Base-by-base conservation (phyloP, 2,113 vertebrate genomes). In the Zingel zingel region DNA sequence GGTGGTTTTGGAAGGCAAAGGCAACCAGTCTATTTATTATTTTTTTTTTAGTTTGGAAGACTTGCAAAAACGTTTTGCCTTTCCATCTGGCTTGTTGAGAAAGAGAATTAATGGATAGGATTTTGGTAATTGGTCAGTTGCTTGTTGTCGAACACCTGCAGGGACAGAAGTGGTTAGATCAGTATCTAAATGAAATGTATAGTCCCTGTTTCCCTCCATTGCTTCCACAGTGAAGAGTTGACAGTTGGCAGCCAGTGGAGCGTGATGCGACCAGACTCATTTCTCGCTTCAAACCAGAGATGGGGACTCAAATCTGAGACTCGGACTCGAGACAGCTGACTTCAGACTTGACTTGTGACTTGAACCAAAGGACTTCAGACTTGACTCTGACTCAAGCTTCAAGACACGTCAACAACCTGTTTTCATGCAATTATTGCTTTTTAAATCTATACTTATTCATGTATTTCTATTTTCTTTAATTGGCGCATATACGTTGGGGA, bases 231-330 rank as follows among this genome's bases (percentile, higher is more conserved):
- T 66, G 51, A 86, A 56, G 72, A 53, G 74, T 69, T 84, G 81
- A 86, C 80, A 84, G 83, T 68, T 53, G 80, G 81, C 70, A 85
- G 71, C 54, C 80, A 27, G 83, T 6, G 19, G 50, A 77, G 84
- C 19, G 10, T 4, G 58, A 62, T 15, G 10, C 3, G 1, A 33
- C 15, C 14, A 59, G 66, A 50, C 75, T 78, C 65, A 78, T 87
- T 84, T 81, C 81, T 84, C 83, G 79, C 75, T 81, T 79, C 57
- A 79, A 81, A 77, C 72, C 27, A 27, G 27, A 27, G 27, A 27
- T 27, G 27, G 27, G 27, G 27, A 27, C 27, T 27, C 27, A 2
- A 27, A 27, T 27, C 27, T 27, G 27, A 27, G 27, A 27, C 27
- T 27, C 27, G 27, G 27, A 27, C 27, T 27, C 27, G 27, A 27